phyloP scores from a whole-genome alignment of 2,113 vertebrate species.

The Chloebia gouldiae region DNA sequence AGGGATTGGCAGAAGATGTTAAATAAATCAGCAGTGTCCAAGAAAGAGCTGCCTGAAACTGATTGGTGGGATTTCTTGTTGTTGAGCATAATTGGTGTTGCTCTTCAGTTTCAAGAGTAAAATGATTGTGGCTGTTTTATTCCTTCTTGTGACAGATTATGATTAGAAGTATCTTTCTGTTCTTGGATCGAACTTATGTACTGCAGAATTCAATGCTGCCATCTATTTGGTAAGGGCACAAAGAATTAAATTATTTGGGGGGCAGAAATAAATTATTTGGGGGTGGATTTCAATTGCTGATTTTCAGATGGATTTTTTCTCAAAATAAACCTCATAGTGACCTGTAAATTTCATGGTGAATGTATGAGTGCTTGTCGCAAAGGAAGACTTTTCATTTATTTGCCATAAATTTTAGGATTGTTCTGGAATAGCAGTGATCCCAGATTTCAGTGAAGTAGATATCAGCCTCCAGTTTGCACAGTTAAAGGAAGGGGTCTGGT shows the following conservation, averaged over 20 bases:
- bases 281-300: not conserved
- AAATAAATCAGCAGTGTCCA: not conserved
- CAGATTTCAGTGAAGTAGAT: not conserved
- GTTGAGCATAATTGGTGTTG: not conserved
- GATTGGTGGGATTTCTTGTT: not conserved
- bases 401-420: not conserved
- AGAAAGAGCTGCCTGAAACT: not conserved
- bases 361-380: not conserved
- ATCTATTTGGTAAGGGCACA: slow-evolving; percentile 92
- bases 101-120: slow-evolving; percentile 4
- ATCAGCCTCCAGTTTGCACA: not conserved
- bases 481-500: not conserved
- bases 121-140: slow-evolving; percentile 17
- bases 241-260: not conserved
- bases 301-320: not conserved
- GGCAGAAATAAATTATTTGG: not conserved
- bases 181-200: slow-evolving; percentile 98
- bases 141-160: slow-evolving; percentile 85
- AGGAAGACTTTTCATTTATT: not conserved
- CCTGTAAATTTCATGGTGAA: not conserved
- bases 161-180: slow-evolving; percentile 99
- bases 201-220: slow-evolving; percentile 99
- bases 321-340: not conserved
- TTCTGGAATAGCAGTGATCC: not conserved
- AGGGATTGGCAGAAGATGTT: not conserved